Percentiles rank a stretch among this genome's conserved stretches.
Conservation (phyloP, 2,888 invertebrate species). For the Drosophila yooni region DNA sequence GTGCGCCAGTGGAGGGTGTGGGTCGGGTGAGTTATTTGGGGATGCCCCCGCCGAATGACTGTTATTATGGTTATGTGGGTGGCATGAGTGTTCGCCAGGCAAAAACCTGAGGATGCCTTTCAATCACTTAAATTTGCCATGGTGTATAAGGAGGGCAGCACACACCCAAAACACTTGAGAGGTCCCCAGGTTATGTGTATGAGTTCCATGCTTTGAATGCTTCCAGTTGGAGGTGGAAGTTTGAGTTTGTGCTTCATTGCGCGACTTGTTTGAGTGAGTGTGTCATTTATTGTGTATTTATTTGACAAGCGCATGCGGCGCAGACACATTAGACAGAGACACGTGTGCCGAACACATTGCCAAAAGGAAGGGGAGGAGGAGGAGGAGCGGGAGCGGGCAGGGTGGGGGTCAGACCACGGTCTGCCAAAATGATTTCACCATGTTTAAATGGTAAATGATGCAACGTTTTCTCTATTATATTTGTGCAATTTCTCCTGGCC, state of each 20-base stretch:
- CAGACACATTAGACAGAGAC: slow-evolving; percentile 45
- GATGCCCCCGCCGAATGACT: slow-evolving; percentile 24
- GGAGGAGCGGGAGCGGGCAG: not conserved
- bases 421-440: slow-evolving; percentile 32
- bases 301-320: slow-evolving; percentile 66
- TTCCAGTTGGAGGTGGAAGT: not conserved
- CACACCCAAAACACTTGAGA: slow-evolving; percentile 51
- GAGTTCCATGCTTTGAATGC: slow-evolving; percentile 6
- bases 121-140: slow-evolving; percentile 62
- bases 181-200: slow-evolving; percentile 43
- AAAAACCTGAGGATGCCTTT: slow-evolving; percentile 49
- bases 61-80: slow-evolving; percentile 48
- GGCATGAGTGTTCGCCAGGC: slow-evolving; percentile 9
- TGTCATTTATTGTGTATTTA: slow-evolving; percentile 75
- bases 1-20: slow-evolving; percentile 39
- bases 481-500: slow-evolving; percentile 48
- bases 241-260: slow-evolving; percentile 29
- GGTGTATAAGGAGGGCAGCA: slow-evolving; percentile 24
- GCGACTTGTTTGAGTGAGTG: slow-evolving; percentile 59
- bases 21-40: slow-evolving; percentile 6
- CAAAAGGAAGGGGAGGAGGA: not conserved
- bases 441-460: slow-evolving; percentile 64
- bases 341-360: slow-evolving; percentile 32
- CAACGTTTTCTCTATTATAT: slow-evolving; percentile 56
- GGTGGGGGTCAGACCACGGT: slow-evolving; percentile 1